Evolutionary conservation across 2,113 vertebrate genomes (phyloP), one percentile per base, ranked within the genome.

Genomic region (Albula glossodonta): DNA sequence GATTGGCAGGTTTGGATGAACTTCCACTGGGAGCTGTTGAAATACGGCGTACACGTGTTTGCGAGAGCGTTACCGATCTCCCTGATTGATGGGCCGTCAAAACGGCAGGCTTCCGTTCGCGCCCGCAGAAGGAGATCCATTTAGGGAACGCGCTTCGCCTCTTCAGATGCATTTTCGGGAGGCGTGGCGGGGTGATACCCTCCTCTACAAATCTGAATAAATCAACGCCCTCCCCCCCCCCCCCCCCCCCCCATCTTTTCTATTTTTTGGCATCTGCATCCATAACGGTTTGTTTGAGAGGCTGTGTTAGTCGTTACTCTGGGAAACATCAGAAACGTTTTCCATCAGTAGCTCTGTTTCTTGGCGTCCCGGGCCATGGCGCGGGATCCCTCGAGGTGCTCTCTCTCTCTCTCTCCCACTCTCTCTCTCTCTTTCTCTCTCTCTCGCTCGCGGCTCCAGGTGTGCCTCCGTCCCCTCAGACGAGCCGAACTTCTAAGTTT

Each of bases 251-350:
- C 7, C 17, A 3, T 66, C 22, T 17, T 70, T 74, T 31, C 3
- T 9, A 10, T 31, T 9, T 74, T 74, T 31, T 74, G n/a, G 70
- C 22, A 9, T 86, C 88, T 91, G 86, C 89, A 87, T 87, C 86
- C 82, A 79, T 78, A 82, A 56, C 80, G 88, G 87, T 89, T 86
- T 87, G 89, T 87, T 88, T 87, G 87, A 85, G 87, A 88, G 90
- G 87, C 86, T 90, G 90, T 91, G 87, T 87, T 85, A 88, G 85
- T n/a, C 50, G 51, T 87, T 89, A 88, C 86, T 84, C 88, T 87
- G 87, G 86, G 87, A 84, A 87, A 86, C 87, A 88, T 88, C 87
- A 84, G 83, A 87, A 87, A 83, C 87, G 78, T 87, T 87, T 89
- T 89, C 90, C 87, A 86, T 88, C 83, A 12, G 80, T 9, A 5